Evolutionary conservation across 2,113 vertebrate genomes (phyloP), one percentile per base, ranked within the genome.

Genomic region (Caranx ignobilis): DNA sequence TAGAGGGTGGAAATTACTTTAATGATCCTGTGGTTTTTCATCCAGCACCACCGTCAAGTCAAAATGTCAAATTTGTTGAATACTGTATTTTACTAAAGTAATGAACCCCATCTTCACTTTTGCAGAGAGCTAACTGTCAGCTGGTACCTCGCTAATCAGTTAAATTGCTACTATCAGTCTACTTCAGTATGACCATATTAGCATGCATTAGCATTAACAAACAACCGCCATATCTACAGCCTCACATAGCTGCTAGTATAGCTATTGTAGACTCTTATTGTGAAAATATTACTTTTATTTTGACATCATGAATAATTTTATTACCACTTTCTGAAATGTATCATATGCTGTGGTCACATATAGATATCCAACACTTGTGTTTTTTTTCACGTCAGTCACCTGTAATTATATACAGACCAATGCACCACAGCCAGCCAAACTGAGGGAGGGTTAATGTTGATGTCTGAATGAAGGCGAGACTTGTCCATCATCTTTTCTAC

Each of bases 401-500:
- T 41, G 2, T 12, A 7, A 37, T 45, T 43, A 43, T 45, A n/a
- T 4, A 34, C 60, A 5, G 32, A 48, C 39, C 18, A 48, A 56
- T 5, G 0, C 34, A 35, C 32, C 48, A 7, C 10, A 41, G 39
- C 12, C 32, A 8, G 15, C 35, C 21, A 26, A n/a, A 48, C 34
- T 39, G 39, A 61, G 0, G 55, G 45, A 54, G 18, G 7, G n/a
- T 70, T 77, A 52, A 52, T 57, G 41, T 55, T 39, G 45, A 68
- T 43, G 61, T 80, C 32, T 69, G 43, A 19, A 11, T 43, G 21
- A 9, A 71, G 59, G 63, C 5, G 3, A 64, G 26, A 41, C 16
- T 18, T 26, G 63, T 81, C 75, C 71, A 6, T 71, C 65, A 61
- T 67, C 34, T 9, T 69, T 60, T 50, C 10, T 37, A 10, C 35